Evolutionary conservation across 2,888 invertebrate species (phyloP).

Genomic region (Tricholauxania praeusta): DNA sequence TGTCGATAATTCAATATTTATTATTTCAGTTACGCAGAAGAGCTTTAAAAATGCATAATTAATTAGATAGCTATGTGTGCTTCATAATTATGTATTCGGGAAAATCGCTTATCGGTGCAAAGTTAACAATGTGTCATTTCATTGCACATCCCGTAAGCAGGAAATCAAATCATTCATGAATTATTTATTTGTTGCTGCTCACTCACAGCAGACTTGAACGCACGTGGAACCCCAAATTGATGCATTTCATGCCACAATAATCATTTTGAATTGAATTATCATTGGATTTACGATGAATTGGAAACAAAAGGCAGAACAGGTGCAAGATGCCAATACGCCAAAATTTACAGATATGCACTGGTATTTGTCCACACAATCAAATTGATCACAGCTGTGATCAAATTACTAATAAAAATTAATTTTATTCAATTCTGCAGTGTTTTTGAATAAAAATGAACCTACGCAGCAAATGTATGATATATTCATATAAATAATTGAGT

Average conservation of each 20-base stretch:
- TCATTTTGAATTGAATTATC: conserved; percentile 18
- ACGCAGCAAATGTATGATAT: no score
- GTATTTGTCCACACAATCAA: no score
- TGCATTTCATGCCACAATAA: conserved; percentile 23
- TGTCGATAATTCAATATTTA: no score
- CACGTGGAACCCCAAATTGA: conserved; percentile 4
- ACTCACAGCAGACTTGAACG: not conserved
- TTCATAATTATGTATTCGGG: not conserved
- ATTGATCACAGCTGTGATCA: no score
- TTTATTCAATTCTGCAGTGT: not conserved
- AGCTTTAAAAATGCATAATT: no score
- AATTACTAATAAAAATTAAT: not conserved
- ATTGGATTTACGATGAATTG: not conserved
- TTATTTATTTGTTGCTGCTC: conserved; percentile 12
- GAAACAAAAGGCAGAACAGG: no score
- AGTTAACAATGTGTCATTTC: not conserved
- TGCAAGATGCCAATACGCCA: no score
- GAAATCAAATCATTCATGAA: conserved; percentile 28
- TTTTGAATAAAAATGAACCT: no score
- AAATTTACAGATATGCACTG: no score
- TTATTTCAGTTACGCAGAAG: no score
- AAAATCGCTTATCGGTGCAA: conserved; percentile 1
- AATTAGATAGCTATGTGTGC: no score
- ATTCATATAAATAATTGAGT: no score
- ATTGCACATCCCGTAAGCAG: conserved; percentile 12